Conservation (phyloP, 2,113 vertebrate genomes). For the Tylochromis polylepis region DNA sequence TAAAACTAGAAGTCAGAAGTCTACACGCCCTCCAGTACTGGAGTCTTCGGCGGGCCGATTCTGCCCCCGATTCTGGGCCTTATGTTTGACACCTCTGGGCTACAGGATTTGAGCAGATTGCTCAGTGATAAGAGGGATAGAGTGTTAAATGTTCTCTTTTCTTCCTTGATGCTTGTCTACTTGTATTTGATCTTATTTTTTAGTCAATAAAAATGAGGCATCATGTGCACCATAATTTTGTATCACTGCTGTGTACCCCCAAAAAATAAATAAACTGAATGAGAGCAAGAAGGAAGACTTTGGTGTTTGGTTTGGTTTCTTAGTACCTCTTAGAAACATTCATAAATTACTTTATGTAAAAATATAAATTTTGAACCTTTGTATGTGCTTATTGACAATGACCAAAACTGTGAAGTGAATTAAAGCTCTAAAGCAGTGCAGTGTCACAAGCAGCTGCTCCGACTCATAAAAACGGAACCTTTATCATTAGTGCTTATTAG, state of each 20-base stretch:
- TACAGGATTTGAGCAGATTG: not conserved
- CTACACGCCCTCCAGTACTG: not conserved
- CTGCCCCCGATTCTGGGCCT: not conserved
- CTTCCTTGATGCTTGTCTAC: not conserved
- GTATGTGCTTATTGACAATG: not conserved
- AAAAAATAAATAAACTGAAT: not conserved
- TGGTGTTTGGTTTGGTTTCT: not conserved
- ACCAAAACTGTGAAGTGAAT: not conserved
- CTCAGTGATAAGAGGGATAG: not conserved
- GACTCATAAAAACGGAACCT: slow-evolving; percentile 4
- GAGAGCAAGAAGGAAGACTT: not conserved
- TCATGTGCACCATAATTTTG: not conserved
- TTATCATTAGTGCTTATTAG: not conserved
- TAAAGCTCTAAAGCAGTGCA: not conserved
- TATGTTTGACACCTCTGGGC: not conserved
- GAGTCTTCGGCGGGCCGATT: not conserved
- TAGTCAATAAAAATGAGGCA: not conserved
- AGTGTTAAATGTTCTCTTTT: not conserved
- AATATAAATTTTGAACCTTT: not conserved
- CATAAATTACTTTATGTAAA: not conserved
- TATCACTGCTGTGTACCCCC: not conserved
- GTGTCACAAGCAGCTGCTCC: not conserved
- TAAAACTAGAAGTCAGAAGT: not conserved
- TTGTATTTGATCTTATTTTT: not conserved
- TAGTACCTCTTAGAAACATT: not conserved